Conservation (phyloP, 2,888 invertebrate genomes). For the Sipha maydis region DNA sequence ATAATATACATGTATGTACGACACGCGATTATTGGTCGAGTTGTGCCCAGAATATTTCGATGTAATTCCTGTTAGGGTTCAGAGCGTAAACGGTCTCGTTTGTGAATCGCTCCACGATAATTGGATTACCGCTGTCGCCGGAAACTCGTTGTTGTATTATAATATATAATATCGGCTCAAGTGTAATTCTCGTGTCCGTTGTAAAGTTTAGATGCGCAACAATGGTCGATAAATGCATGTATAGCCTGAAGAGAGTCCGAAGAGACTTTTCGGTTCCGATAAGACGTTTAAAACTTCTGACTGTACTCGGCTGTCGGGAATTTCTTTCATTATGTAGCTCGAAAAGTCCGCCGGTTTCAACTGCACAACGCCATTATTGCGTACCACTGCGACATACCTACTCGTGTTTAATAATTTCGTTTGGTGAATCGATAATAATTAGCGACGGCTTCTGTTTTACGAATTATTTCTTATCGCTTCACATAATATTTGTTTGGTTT, state of each 20-base stretch:
- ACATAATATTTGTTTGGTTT: too few relatives aligned
- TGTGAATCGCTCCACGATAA: neutral
- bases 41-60: neutral
- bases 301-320: neutral
- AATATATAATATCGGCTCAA: neutral
- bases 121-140: neutral
- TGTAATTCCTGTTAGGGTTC: neutral
- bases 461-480: too few relatives aligned
- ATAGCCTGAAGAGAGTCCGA: too few relatives aligned
- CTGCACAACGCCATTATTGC: neutral
- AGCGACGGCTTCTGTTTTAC: too few relatives aligned
- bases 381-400: neutral
- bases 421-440: too few relatives aligned
- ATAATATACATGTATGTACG: too few relatives aligned
- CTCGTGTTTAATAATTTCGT: neutral
- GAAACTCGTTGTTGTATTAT: neutral
- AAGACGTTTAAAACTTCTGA: neutral
- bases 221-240: neutral
- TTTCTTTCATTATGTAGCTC: neutral
- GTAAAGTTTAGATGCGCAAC: conserved; percentile 1
- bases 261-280: neutral
- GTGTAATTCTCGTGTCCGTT: neutral
- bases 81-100: conserved; percentile 22
- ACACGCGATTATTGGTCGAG: too few relatives aligned
- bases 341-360: neutral